A percentile compares a stretch with the other conserved stretches of the same genome.
Conservation (phyloP, 2,113 vertebrate genomes). For the Castor canadensis region DNA sequence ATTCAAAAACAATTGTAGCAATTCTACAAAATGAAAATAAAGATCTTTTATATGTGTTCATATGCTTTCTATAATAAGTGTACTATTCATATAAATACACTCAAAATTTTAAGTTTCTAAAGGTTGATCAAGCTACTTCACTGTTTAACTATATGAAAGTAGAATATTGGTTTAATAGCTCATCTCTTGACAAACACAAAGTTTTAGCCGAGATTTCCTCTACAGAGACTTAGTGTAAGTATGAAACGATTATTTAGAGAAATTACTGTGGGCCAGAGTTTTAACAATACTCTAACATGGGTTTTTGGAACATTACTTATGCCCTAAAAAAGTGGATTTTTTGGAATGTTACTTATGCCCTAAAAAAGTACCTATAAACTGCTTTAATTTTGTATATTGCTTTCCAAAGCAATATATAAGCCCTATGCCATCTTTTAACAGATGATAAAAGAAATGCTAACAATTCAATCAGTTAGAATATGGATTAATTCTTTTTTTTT, state of each 20-base stretch:
- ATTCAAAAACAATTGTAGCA: not conserved
- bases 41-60: not conserved
- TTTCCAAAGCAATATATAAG: not conserved
- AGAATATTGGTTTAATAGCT: not conserved
- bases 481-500: not conserved
- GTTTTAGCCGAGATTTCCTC: constrained; percentile 1
- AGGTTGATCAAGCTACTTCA: not conserved
- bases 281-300: not conserved
- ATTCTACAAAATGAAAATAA: constrained; percentile 22
- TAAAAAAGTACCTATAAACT: constrained; percentile 1
- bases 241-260: not conserved
- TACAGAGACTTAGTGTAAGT: not conserved
- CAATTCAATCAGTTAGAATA: not conserved
- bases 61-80: not conserved
- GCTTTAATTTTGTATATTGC: constrained; percentile 24
- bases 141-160: not conserved
- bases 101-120: constrained; percentile 29
- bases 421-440: not conserved
- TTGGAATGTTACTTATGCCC: not conserved
- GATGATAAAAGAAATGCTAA: constrained; percentile 9
- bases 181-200: not conserved
- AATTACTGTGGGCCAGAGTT: not conserved
- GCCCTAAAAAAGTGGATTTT: not conserved
- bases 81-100: not conserved
- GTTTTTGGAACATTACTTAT: not conserved